Percentiles rank a stretch among this genome's conserved stretches.
phyloP scores from a whole-genome alignment of 2,888 invertebrate species.

The Argyresthia goedartella region DNA sequence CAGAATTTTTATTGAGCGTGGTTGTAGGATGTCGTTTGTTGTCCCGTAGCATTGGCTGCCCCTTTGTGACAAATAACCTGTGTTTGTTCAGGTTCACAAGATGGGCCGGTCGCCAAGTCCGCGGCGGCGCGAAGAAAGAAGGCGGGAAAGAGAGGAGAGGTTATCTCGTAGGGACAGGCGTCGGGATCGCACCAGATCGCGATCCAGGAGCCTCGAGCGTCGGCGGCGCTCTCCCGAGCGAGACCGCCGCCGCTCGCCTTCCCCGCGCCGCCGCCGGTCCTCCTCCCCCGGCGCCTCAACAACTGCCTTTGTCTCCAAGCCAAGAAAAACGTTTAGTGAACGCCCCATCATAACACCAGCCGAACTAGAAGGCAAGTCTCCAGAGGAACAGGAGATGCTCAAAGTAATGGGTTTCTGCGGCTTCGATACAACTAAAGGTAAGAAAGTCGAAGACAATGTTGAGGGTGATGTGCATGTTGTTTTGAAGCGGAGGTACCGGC shows the following conservation, averaged over 20 bases:
- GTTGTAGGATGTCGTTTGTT: not conserved
- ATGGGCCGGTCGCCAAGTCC: slow-evolving; percentile 67
- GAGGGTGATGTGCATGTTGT: slow-evolving; percentile 96
- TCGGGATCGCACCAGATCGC: slow-evolving; percentile 48
- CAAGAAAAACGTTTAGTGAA: slow-evolving; percentile 59
- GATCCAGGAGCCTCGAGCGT: slow-evolving; percentile 54
- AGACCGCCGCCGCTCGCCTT: slow-evolving; percentile 25
- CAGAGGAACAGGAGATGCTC: slow-evolving; percentile 95
- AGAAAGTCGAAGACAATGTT: slow-evolving; percentile 94
- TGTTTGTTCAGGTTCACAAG: slow-evolving; percentile 11
- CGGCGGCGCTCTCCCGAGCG: slow-evolving; percentile 58
- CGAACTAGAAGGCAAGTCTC: slow-evolving; percentile 90
- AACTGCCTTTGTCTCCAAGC: slow-evolving; percentile 44
- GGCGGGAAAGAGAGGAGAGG: slow-evolving; percentile 23
- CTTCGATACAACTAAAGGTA: slow-evolving; percentile 96
- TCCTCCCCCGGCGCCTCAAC: slow-evolving; percentile 47
- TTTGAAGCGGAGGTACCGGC: slow-evolving; percentile 95
- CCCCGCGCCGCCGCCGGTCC: slow-evolving; percentile 36
- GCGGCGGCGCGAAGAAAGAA: slow-evolving; percentile 52
- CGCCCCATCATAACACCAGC: slow-evolving; percentile 81
- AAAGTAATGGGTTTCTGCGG: slow-evolving; percentile 97
- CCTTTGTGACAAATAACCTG: not conserved
- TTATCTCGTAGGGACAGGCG: slow-evolving; percentile 41
- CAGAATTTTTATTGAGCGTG: not conserved
- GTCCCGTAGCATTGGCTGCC: no score